Percentiles rank a stretch among this genome's conserved stretches.
These are phyloP conservation scores for Gallinago media DNA, from an alignment of 2,113 vertebrate genomes.

Conservation along the genomic window DNA sequence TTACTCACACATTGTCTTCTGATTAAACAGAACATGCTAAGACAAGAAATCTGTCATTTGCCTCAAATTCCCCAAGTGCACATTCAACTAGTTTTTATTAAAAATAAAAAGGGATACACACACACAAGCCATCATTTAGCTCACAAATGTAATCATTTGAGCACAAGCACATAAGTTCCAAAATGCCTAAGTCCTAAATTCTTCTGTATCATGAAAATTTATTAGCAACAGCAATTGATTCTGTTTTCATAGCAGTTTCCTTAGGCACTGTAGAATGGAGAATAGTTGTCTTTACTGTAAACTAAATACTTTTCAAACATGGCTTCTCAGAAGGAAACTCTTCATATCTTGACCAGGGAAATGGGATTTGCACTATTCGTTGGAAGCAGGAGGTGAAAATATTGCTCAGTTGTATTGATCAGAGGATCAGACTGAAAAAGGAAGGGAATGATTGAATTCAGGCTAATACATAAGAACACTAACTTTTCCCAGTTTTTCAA, in stretches of 20 bases:
- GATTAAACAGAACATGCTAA: background rate
- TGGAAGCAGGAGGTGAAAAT: background rate
- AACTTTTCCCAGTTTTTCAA: background rate
- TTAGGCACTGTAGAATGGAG: background rate
- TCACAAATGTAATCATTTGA: background rate
- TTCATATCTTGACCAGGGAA: background rate
- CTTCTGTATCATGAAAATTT: background rate
- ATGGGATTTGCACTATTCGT: background rate
- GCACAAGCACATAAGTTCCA: background rate
- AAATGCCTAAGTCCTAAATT: accelerated
- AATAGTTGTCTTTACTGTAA: background rate
- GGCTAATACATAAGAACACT: background rate
- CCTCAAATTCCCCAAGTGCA: background rate
- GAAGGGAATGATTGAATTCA: background rate
- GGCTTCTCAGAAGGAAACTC: background rate
- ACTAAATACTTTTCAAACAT: background rate
- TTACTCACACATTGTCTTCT: background rate
- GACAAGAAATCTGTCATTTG: background rate
- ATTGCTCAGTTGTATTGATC: background rate
- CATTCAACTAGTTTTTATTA: background rate
- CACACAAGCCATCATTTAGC: background rate
- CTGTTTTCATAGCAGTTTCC: background rate
- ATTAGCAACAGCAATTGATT: background rate
- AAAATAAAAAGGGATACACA: background rate
- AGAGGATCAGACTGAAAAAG: background rate